Base-by-base conservation (phyloP, 37 sponge, comb jelly and placozoan genomes). In the Mnemiopsis leidyi region DNA sequence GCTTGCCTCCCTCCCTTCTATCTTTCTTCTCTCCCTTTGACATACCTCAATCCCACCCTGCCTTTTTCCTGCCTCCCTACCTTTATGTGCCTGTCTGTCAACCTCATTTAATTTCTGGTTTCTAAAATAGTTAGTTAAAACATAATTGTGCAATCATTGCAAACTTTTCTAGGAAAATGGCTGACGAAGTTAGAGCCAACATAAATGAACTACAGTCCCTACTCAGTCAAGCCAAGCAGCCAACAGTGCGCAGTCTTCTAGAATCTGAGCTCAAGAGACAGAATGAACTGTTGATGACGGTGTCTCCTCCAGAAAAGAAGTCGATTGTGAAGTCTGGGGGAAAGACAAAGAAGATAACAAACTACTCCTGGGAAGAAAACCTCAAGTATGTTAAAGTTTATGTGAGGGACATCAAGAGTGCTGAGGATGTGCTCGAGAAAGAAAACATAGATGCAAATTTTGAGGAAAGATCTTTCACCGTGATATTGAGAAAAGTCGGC, bases 311-410 rank as follows among this genome's bases (percentile, higher is more conserved):
- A 40, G 36, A 85, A 39, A 23, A 5, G 33, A 40, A 23, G 1
- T 16, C 29, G n/a, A 40, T 40, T 25, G 90, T 40, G 0, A 40
- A n/a, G 24, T 40, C 40, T 40, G 90, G 90, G 24, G 3, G 0
- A 1, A 35, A 18, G 24, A 85, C 90, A 7, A 85, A 85, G 90
- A 85, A 85, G 0, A 85, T 85, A 25, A 39, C 40, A 13, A 36
- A 39, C 48, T 85, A 85, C 35, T 35, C 90, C 1, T 99, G 99
- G 99, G 99, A 99, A 33, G 96, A 99, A 82, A 76, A 95, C 36
- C 94, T 93, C 13, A 94, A 94, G 75, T 93, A 68, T 93, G 96
- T 99, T 16, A 99, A 99, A 82, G 94, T 99, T 1, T 97, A 99
- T 69, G 94, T 99, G 39, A 94, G 94, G 5, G 93, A 83, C 93